Conservation (phyloP, 2,797 vertebrate genomes). For the Xerus rutilus region DNA sequence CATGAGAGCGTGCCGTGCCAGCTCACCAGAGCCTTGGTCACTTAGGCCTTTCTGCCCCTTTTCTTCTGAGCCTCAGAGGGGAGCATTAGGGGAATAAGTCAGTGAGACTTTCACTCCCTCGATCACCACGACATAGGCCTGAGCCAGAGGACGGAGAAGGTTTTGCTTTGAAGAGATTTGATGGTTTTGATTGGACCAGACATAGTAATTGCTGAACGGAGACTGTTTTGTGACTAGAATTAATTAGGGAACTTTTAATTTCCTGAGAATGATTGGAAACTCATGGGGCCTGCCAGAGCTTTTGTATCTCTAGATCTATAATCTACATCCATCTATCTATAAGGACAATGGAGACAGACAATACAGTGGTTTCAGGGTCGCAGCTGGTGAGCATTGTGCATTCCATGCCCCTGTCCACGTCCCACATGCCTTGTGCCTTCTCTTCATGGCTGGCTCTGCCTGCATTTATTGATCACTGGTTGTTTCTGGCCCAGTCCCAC, state of each 20-base stretch:
- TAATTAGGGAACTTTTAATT: conserved; percentile 72
- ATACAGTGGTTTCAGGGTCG: neutral
- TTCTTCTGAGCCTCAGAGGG: neutral
- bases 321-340: neutral
- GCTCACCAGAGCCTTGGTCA: neutral
- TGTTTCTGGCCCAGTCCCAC: neutral
- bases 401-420: neutral
- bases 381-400: neutral
- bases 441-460: neutral
- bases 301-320: conserved; percentile 43
- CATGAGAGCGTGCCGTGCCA: neutral
- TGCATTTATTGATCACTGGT: neutral
- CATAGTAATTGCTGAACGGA: conserved; percentile 62
- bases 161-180: conserved; percentile 33
- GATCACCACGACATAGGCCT: neutral
- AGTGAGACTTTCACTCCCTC: neutral
- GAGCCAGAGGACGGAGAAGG: neutral
- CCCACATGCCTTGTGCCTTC: neutral
- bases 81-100: neutral
- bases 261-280: conserved; percentile 50
- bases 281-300: conserved; percentile 24
- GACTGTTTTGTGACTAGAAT: conserved; percentile 67
- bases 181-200: conserved; percentile 72
- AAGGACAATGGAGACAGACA: conserved; percentile 21
- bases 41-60: neutral